Conservation (phyloP, 2,888 invertebrate genomes). For the Caenorhabditis drosophilae region DNA sequence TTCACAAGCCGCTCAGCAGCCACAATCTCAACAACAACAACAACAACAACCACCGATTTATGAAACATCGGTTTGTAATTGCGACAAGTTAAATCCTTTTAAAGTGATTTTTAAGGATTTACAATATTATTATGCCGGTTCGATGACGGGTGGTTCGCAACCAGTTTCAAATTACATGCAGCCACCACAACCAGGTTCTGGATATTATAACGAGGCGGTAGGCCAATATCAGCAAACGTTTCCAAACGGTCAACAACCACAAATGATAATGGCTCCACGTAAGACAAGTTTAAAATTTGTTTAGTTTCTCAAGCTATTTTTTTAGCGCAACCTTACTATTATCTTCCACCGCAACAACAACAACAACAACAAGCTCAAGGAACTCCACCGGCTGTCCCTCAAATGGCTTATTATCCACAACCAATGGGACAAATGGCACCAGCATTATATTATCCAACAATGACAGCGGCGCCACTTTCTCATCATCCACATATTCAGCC, state of each 20-base stretch:
- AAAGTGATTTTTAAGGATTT: no score
- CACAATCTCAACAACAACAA: slow-evolving; percentile 6
- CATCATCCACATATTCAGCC: no score
- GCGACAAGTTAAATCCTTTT: no score
- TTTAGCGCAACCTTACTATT: no score
- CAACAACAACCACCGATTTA: slow-evolving; percentile 14
- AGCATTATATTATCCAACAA: slow-evolving; percentile 23
- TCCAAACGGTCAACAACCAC: not conserved
- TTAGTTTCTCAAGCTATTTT: no score
- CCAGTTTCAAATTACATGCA: slow-evolving; percentile 15
- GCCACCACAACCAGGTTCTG: slow-evolving; percentile 7
- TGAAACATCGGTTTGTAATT: slow-evolving; percentile 14
- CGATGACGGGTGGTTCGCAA: slow-evolving; percentile 15
- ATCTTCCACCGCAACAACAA: not conserved
- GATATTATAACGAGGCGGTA: slow-evolving; percentile 1
- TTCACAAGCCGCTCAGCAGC: not conserved
- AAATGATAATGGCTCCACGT: not conserved
- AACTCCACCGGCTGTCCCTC: slow-evolving; percentile 8
- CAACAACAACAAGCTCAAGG: no score
- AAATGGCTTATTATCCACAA: slow-evolving; percentile 30
- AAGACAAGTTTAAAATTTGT: no score
- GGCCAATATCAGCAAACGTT: not conserved
- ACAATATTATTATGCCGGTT: slow-evolving; percentile 27
- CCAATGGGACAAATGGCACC: slow-evolving; percentile 15
- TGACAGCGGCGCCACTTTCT: slow-evolving; percentile 11